Evolutionary conservation across 2,888 invertebrate genomes (phyloP).

Genomic region (Orgyia antiqua): DNA sequence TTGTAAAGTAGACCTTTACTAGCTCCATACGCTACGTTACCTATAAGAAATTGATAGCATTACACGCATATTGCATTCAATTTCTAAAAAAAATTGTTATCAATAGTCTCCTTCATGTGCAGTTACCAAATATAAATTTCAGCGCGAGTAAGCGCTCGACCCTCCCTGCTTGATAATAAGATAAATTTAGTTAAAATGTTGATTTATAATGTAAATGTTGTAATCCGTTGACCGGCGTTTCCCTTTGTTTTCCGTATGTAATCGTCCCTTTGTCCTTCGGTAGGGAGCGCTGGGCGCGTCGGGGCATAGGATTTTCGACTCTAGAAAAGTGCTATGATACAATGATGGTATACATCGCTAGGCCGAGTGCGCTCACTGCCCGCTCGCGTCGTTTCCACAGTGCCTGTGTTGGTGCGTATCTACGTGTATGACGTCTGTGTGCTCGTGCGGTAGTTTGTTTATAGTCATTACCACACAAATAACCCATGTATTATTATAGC

Average conservation of each 20-base stretch:
- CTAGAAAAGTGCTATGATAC: conserved; percentile 73
- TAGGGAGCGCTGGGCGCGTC: conserved; percentile 66
- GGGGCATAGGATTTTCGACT: conserved; percentile 70
- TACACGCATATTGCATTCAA: conserved; percentile 29
- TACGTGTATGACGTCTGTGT: conserved; percentile 63
- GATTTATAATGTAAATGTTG: conserved; percentile 42
- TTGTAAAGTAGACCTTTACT: conserved; percentile 34
- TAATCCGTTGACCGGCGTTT: conserved; percentile 59
- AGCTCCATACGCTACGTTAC: conserved; percentile 39
- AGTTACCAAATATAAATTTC: conserved; percentile 52
- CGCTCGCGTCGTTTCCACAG: conserved; percentile 66
- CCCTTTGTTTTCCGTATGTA: conserved; percentile 72
- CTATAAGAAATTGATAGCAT: conserved; percentile 15
- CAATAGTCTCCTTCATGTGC: conserved; percentile 37
- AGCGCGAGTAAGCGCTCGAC: conserved; percentile 57
- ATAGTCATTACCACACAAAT: conserved; percentile 64
- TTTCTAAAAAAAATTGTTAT: conserved; percentile 35
- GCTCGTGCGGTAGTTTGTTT: conserved; percentile 78
- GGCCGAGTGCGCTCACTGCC: conserved; percentile 53
- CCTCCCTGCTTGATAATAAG: conserved; percentile 36
- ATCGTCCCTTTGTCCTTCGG: conserved; percentile 72
- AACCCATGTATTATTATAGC: conserved; percentile 44
- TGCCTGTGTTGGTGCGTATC: conserved; percentile 57
- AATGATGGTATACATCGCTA: conserved; percentile 61
- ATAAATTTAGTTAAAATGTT: conserved; percentile 49